Evolutionary conservation across 1,140 invertebrate species (phyloP).

Genomic region (Matsumurasca onukii): DNA sequence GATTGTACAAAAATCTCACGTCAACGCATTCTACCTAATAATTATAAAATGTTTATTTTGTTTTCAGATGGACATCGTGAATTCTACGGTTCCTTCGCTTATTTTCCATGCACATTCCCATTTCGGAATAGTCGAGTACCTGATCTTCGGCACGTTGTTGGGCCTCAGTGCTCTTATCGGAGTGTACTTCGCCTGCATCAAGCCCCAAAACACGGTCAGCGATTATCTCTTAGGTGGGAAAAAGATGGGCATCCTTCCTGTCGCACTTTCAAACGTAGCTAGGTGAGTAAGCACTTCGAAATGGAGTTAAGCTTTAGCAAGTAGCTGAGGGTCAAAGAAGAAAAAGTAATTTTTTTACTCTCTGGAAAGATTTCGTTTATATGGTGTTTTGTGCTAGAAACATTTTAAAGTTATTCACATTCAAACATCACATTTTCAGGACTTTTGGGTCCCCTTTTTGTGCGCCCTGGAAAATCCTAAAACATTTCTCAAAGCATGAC

Average conservation of each 20-base stretch:
- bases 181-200: conserved; percentile 74
- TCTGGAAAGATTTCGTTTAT: too few species aligned
- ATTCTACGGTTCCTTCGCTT: background rate
- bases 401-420: too few species aligned
- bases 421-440: too few species aligned
- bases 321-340: too few species aligned
- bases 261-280: conserved; percentile 78
- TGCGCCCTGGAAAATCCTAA: too few species aligned
- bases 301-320: too few species aligned
- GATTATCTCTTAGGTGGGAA: conserved; percentile 84
- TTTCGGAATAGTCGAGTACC: conserved; percentile 68
- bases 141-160: conserved; percentile 71
- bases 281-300: conserved; percentile 57
- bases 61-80: background rate
- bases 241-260: conserved; percentile 77
- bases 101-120: background rate
- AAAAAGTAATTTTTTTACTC: too few species aligned
- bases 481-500: too few species aligned
- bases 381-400: too few species aligned
- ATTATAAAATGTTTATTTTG: background rate
- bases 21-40: too few species aligned
- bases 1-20: too few species aligned
- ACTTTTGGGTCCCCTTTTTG: too few species aligned
- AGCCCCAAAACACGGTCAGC: conserved; percentile 60
- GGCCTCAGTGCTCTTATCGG: conserved; percentile 70